Conservation (phyloP, 2,888 invertebrate species). For the Caradrina clavipalpis region DNA sequence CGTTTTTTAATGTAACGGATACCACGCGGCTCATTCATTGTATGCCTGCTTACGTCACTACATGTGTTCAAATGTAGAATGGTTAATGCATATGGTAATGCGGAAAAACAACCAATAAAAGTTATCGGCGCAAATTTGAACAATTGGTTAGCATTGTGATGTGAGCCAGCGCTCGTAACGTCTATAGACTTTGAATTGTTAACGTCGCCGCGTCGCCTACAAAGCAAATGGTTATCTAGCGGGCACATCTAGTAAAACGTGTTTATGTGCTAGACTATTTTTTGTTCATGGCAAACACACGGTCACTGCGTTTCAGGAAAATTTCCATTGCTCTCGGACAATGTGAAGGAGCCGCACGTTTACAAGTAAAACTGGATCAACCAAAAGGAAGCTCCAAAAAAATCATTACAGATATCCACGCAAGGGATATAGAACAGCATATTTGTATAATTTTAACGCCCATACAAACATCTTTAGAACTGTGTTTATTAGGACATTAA, state of each 20-base stretch:
- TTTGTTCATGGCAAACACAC: slow-evolving; percentile 10
- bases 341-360: neutral
- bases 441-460: slow-evolving; percentile 28
- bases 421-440: slow-evolving; percentile 11
- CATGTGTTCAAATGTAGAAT: slow-evolving; percentile 54
- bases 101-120: slow-evolving; percentile 54
- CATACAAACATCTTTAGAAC: slow-evolving; percentile 31
- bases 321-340: slow-evolving; percentile 3
- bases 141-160: slow-evolving; percentile 48
- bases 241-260: slow-evolving; percentile 18
- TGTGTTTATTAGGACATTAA: slow-evolving; percentile 48
- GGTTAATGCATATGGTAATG: slow-evolving; percentile 43
- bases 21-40: slow-evolving; percentile 43
- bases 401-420: slow-evolving; percentile 2
- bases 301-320: slow-evolving; percentile 24
- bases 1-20: slow-evolving; percentile 57
- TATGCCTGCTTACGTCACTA: slow-evolving; percentile 50
- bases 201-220: slow-evolving; percentile 18
- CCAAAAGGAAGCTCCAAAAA: neutral
- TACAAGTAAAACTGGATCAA: neutral
- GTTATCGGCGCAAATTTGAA: slow-evolving; percentile 47
- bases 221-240: slow-evolving; percentile 36
- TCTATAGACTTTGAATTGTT: slow-evolving; percentile 47
- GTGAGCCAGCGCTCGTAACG: slow-evolving; percentile 23
- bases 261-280: slow-evolving; percentile 21